Conservation (phyloP, 1,140 invertebrate genomes). For the Drosophila littoralis region DNA sequence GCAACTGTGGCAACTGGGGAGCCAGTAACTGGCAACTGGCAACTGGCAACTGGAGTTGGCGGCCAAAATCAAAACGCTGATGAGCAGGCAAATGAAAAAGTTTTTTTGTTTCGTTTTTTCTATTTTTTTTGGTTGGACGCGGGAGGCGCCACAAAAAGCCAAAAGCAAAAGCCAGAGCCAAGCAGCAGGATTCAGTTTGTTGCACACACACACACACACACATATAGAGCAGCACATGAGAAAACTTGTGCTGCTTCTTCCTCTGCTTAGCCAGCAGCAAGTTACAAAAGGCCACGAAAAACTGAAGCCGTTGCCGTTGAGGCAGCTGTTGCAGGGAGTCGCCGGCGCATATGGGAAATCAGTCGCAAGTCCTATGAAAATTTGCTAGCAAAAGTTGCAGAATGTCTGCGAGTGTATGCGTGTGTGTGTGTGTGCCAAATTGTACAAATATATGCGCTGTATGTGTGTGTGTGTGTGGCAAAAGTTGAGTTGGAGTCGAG, state of each 20-base stretch:
- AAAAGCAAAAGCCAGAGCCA: constrained; percentile 51
- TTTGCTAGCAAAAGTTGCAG: constrained; percentile 79
- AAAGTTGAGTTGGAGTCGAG: constrained; percentile 74
- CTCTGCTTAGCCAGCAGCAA: constrained; percentile 52
- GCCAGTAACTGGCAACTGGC: constrained; percentile 12
- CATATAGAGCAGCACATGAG: constrained; percentile 18
- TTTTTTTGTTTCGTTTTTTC: constrained; percentile 40
- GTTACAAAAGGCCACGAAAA: constrained; percentile 71
- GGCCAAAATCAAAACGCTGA: constrained; percentile 83
- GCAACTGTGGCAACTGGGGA: background rate
- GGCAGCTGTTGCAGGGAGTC: constrained; percentile 34
- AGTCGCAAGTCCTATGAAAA: constrained; percentile 74
- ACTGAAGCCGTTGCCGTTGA: constrained; percentile 51
- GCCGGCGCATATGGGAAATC: constrained; percentile 76
- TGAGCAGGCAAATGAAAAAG: constrained; percentile 84
- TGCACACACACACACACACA: constrained; percentile 45
- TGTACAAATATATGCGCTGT: constrained; percentile 82
- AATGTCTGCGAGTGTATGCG: constrained; percentile 20
- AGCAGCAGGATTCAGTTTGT: constrained; percentile 27
- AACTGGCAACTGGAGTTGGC: constrained; percentile 37
- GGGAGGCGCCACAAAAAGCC: constrained; percentile 61
- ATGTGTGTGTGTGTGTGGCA: constrained; percentile 47
- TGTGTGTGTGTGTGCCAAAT: constrained; percentile 73
- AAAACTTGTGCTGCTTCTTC: constrained; percentile 47
- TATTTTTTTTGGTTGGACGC: constrained; percentile 29